Evolutionary conservation across 1,140 invertebrate genomes (phyloP), one percentile per base, ranked within the genome.

Genomic region (Druon quercuslanigerum): DNA sequence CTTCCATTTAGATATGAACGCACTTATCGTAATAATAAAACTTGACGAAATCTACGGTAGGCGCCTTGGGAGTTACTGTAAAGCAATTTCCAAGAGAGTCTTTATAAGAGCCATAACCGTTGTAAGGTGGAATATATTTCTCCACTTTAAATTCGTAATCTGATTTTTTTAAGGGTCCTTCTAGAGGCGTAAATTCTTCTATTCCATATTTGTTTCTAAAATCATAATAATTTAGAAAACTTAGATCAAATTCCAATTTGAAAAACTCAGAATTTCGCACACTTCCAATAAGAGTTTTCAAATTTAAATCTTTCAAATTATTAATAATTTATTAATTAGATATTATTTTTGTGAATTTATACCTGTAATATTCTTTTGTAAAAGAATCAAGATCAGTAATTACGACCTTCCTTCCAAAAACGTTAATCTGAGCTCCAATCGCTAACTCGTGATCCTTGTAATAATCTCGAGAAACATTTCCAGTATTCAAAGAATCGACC

Each of bases 41-140:
- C 88, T 97, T 97, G 17, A 95, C 93, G 79, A 96, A 95, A 89
- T 97, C 95, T 60, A 93, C 93, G 85, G 95, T 95, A 0, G 95
- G 95, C 1, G 95, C 91, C 84, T 96, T 95, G 0, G 96, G 96
- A 75, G 96, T 93, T 1, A 97, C 92, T 0, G 93, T 94, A 5
- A 95, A 92, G 87, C 96, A 97, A 86, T 97, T 97, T 77, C 95
- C 95, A 25, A 97, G 94, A 0, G 96, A 97, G 90, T 98, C 97
- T 82, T 97, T 96, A 80, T 96, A 95, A 1, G 94, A 94, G 7
- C 97, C 97, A 90, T 94, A 97, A 7, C 97, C 97, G 86, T 97
- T 98, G 92, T 97, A 97, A 1, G 97, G 96, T 13, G 97, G 96
- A 50, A 96, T 86, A 71, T 94, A 89, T 46, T 92, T 92, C 60